A percentile compares a stretch with the other conserved stretches of the same genome.
Conservation (phyloP, 2,888 invertebrate species). For the Ptychoptera contaminata region DNA sequence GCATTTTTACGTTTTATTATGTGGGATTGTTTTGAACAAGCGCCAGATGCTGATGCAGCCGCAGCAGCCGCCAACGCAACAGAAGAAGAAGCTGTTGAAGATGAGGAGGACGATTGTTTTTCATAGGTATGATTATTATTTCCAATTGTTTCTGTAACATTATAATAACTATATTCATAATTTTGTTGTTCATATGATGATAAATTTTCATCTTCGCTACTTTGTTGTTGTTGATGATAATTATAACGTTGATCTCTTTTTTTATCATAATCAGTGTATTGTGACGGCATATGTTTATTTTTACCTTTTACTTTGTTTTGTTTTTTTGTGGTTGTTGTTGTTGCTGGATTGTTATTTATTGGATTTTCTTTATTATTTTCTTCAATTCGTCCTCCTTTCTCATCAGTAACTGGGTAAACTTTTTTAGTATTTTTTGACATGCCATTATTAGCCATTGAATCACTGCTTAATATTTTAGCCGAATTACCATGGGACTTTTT, state of each 20-base stretch:
- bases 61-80: neutral
- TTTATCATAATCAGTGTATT: neutral
- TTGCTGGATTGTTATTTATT: too few species aligned
- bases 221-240: too few species aligned
- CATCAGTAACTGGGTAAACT: too few species aligned
- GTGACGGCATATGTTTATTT: neutral
- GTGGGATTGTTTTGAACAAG: neutral
- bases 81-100: neutral
- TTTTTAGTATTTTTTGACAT: too few species aligned
- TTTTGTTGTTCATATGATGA: conserved; percentile 3
- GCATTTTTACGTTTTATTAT: neutral
- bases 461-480: too few species aligned
- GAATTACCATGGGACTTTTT: too few species aligned
- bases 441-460: too few species aligned
- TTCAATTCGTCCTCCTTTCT: too few species aligned
- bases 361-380: too few species aligned
- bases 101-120: conserved; percentile 23
- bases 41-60: neutral
- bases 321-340: neutral
- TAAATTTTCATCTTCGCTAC: too few species aligned
- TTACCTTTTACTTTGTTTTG: conserved; percentile 1
- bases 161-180: conserved; percentile 16
- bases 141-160: conserved; percentile 24
- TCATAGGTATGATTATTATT: conserved; percentile 24
- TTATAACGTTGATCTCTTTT: conserved; percentile 2